Base-by-base conservation (phyloP, 2,888 invertebrate genomes). In the Ptychoptera contaminata region DNA sequence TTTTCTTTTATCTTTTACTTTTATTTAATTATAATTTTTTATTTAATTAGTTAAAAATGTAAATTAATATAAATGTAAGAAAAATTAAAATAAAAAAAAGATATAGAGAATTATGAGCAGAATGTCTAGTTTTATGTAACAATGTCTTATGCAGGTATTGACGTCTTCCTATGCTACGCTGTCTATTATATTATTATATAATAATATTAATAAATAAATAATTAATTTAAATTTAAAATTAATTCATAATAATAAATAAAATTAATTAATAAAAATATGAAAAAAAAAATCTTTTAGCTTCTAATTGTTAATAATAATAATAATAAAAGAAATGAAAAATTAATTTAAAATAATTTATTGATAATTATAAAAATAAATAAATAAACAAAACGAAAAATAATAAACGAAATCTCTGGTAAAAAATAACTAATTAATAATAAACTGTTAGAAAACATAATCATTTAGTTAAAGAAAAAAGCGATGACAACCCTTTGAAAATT, bases 101-200 rank as follows among this genome's bases (percentile, higher is more conserved):
- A 40, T 36, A 41, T 42, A 37, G 14, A 42, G 35, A 23, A 42
- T n/a, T 15, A 45, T n/a, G 38, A 15, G n/a, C 37, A 30, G 4
- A 37, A 14, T 14, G 48, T 45, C 50, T 51, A 51, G 50, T 58
- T 57, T 60, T 58, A 63, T 63, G 65, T 63, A 63, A 65, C 60
- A 63, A 65, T 65, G 65, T 65, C 65, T 65, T 65, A 65, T 65
- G 65, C 65, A 65, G 65, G 65, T 65, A 65, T 65, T 65, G 65
- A 65, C 65, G 65, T 65, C 65, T 65, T 65, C 65, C 65, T 65
- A 65, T 65, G 65, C 65, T 65, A 65, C 65, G 65, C 65, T 65
- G 65, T 65, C 65, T 65, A 65, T 65, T 50, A 49, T 46, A 65
- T 64, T 37, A 44, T 40, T 11, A 44, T 36, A 35, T 12, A 16